Percentiles rank a stretch among this genome's conserved stretches.
Conservation (phyloP, 2,888 invertebrate genomes). For the Octodonta nipae region DNA sequence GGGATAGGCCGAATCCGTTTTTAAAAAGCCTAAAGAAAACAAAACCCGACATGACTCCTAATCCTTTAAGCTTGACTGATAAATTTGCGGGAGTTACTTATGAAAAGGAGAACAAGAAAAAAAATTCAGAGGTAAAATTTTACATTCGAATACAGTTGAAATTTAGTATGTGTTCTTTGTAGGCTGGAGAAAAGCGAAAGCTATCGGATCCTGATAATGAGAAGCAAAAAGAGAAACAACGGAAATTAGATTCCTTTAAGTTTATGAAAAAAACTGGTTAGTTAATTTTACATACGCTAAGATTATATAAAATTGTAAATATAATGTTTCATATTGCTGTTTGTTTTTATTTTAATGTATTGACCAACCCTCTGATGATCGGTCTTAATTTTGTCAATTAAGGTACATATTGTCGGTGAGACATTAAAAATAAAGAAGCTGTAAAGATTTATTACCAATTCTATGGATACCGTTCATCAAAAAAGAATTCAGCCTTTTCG, state of each 20-base stretch:
- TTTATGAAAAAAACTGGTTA: conserved; percentile 22
- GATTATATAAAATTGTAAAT: no score
- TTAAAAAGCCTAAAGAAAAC: conserved; percentile 30
- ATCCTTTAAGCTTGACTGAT: conserved; percentile 30
- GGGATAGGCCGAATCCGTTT: conserved; percentile 36
- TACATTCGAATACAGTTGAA: no score
- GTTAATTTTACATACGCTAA: conserved; percentile 2
- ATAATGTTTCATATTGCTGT: no score
- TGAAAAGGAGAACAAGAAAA: conserved; percentile 21
- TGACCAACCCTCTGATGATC: no score
- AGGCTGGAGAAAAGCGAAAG: conserved; percentile 29
- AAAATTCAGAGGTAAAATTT: conserved; percentile 22
- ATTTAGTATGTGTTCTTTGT: conserved; percentile 5
- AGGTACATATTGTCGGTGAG: no score
- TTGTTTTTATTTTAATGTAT: no score
- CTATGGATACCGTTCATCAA: no score
- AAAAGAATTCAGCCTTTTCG: no score
- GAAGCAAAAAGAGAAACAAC: conserved; percentile 35
- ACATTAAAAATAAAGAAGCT: no score
- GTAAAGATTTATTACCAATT: no score
- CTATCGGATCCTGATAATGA: conserved; percentile 28
- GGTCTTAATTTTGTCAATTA: no score
- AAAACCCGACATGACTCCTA: conserved; percentile 17
- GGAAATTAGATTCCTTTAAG: conserved; percentile 36
- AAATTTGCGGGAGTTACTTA: conserved; percentile 28